Base-by-base conservation (phyloP, 2,113 vertebrate species). In the Sinosuthora webbiana region DNA sequence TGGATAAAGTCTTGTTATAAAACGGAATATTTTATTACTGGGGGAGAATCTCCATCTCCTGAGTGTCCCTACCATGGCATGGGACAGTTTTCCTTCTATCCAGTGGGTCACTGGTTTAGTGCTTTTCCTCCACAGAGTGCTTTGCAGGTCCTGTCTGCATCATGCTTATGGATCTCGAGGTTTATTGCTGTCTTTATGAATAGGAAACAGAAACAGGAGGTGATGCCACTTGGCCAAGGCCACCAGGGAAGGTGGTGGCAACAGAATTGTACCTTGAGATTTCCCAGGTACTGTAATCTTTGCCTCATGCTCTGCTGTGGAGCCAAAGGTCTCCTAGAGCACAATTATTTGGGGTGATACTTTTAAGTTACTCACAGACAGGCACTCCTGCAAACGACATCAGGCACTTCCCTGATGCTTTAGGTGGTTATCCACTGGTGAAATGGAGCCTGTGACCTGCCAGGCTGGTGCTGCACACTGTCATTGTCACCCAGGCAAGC, bases 101-200 rank as follows among this genome's bases (percentile, higher is more conserved):
- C 41, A n/a, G 44, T 30, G 62, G 15, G 60, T 87, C 25, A 11
- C 33, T 11, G 45, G 14, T 25, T 82, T 23, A 25, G 57, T 47
- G n/a, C n/a, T 47, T 87, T 47, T 62, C 33, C 28, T 74, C 33
- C 63, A 25, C n/a, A 23, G 57, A 49, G 15, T 5, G 18, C 6
- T 79, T 27, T 71, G 44, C 6, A 41, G n/a, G 33, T 56, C 11
- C 35, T 24, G 3, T 25, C 70, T 85, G 75, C n/a, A 18, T 11
- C n/a, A 18, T 0, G 0, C 17, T 76, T 45, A 27, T 8, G 67
- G 11, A 49, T 19, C 49, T 84, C 0, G 0, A 30, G 30, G 69
- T 71, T 30, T 41, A 22, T 12, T 45, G 14, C 39, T 68, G 7
- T 28, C 21, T 21, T 57, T 41, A 9, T 70, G 67, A 60, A 47